Base-by-base conservation (phyloP, 2,888 invertebrate genomes). In the Catocala fraxini region DNA sequence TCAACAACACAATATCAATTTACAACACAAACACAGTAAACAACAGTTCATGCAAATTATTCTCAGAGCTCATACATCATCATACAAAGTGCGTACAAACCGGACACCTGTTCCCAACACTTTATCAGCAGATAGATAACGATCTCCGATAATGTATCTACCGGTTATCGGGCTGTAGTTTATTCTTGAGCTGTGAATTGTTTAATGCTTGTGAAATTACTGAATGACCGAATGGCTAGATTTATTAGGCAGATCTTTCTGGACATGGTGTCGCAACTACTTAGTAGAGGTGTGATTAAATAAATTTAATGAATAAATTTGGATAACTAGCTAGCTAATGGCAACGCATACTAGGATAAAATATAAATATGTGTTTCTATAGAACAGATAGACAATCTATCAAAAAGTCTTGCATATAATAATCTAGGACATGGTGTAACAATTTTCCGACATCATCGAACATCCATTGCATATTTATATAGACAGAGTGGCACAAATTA, bases 61-160 rank as follows among this genome's bases (percentile, higher is more conserved):
- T 34, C 13, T 4, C 2, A 46, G 0, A 42, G n/a, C 12, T 33
- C 13, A 61, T 61, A 42, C n/a, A 42, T 61, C 48, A 42, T 56
- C 43, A 56, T 39, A 48, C 47, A 43, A 41, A 10, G n/a, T 47
- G n/a, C 33, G 33, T 41, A 58, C 48, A 58, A 46, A 51, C 46
- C 7, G 51, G 42, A 13, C 39, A 42, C 45, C 51, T 45, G 56
- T 61, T 46, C n/a, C 45, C n/a, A 13, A 42, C 56, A 10, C 39
- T 34, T 15, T 61, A 52, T 61, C 56, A 47, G 25, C 9, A 1
- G 6, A 35, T 42, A 33, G 55, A 60, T 62, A 53, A 53, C 39
- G 43, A 56, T 62, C 56, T 12, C 46, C 46, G 62, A 62, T 62
- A 43, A 45, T 7, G 11, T 34, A 59, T 45, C 54, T 54, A 39